These are phyloP conservation scores for Zaprionus inermis DNA, from an alignment of 1,140 invertebrate species.

Conservation along the genomic window DNA sequence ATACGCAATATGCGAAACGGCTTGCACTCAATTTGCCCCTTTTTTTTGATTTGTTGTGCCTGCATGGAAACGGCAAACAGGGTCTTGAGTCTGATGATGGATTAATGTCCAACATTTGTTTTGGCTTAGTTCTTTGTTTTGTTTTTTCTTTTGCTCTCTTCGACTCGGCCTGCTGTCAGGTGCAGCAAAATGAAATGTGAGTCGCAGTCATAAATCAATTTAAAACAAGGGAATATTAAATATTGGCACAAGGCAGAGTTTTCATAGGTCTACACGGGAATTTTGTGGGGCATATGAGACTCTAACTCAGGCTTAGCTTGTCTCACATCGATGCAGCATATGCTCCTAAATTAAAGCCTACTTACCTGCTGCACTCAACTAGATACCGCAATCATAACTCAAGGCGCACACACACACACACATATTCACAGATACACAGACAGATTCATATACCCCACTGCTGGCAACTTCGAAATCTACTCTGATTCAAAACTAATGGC, in stretches of 20 bases:
- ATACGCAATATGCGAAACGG: conserved; percentile 58
- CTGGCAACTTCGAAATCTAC: conserved; percentile 6
- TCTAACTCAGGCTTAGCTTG: neutral
- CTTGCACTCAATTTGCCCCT: conserved; percentile 50
- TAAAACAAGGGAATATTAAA: neutral
- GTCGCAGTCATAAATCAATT: conserved; percentile 16
- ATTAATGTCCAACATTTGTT: conserved; percentile 67
- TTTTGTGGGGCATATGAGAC: neutral
- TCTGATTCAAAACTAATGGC: conserved; percentile 63
- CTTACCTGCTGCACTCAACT: conserved; percentile 8
- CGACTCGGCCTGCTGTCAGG: conserved; percentile 35
- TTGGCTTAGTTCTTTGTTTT: conserved; percentile 22
- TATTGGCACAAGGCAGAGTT: neutral
- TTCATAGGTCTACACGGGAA: neutral
- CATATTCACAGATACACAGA: too few species aligned
- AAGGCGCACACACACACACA: neutral
- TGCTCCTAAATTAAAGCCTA: neutral
- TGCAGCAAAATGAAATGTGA: conserved; percentile 51
- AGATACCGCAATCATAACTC: conserved; percentile 12
- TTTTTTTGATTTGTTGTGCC: neutral
- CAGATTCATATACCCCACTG: neutral
- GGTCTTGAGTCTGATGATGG: conserved; percentile 54
- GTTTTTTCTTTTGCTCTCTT: conserved; percentile 21
- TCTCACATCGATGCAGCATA: neutral
- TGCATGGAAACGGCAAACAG: conserved; percentile 31